Evolutionary conservation across 2,888 invertebrate genomes (phyloP).

Genomic region (Folsomia manolachei): DNA sequence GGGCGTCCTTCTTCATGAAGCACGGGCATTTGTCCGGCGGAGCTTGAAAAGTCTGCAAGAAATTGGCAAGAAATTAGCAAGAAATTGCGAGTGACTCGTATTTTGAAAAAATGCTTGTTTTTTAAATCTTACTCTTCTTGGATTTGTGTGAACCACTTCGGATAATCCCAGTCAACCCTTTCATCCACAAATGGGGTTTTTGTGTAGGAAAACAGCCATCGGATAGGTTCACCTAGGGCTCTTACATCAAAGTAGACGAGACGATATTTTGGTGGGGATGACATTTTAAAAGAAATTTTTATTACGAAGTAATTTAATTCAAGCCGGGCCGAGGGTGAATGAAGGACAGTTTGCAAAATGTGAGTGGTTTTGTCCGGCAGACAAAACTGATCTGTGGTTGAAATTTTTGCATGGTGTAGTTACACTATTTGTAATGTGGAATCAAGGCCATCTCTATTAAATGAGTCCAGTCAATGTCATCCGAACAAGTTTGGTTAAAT

Average conservation of each 20-base stretch:
- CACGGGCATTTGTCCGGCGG: slow-evolving; percentile 50
- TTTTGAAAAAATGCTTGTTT: too few species aligned
- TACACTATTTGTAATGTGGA: too few species aligned
- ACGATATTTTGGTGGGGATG: slow-evolving; percentile 15
- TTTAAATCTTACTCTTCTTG: not conserved
- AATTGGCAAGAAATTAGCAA: slow-evolving; percentile 4
- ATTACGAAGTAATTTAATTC: too few species aligned
- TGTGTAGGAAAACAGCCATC: slow-evolving; percentile 31
- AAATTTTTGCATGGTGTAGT: too few species aligned
- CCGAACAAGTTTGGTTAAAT: too few species aligned
- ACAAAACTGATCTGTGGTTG: too few species aligned
- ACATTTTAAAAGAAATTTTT: too few species aligned
- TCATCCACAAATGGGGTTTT: slow-evolving; percentile 26
- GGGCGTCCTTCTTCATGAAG: slow-evolving; percentile 47
- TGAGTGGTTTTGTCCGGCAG: too few species aligned
- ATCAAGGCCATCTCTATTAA: too few species aligned
- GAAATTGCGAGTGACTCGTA: not conserved
- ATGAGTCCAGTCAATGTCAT: too few species aligned
- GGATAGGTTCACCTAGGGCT: slow-evolving; percentile 27
- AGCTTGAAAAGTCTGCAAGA: slow-evolving; percentile 26
- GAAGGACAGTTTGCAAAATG: not conserved
- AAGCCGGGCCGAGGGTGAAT: not conserved
- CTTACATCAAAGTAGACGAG: slow-evolving; percentile 22
- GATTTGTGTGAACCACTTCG: slow-evolving; percentile 24
- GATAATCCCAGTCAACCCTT: slow-evolving; percentile 28